Percentiles rank a stretch among this genome's conserved stretches.
Conservation (phyloP, 2,113 vertebrate species). For the Halcyon senegalensis region DNA sequence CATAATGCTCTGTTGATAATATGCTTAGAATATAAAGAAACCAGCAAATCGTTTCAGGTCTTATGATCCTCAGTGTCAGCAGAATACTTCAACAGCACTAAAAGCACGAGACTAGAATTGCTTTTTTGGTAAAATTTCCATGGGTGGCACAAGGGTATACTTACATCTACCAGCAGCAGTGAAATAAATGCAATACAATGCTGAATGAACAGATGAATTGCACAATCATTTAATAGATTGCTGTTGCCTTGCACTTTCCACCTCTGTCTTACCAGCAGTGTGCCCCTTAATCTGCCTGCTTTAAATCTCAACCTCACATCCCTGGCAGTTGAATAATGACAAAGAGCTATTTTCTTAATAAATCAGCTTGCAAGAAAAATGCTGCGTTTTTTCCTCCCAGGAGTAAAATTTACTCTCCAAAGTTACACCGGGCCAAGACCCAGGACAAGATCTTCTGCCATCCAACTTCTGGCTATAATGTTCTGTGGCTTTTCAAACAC, state of each 20-base stretch:
- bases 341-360: slow-evolving; percentile 8
- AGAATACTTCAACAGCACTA: background rate
- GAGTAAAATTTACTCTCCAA: slow-evolving; percentile 13
- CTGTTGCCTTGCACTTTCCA: slow-evolving; percentile 35
- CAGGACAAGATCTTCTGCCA: background rate
- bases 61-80: background rate
- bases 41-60: background rate
- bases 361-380: slow-evolving; percentile 24
- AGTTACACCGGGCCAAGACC: background rate
- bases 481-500: background rate
- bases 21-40: background rate
- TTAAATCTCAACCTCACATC: slow-evolving; percentile 21
- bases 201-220: background rate
- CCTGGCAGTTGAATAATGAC: background rate
- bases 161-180: background rate
- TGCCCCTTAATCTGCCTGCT: background rate
- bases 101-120: background rate
- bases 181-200: background rate
- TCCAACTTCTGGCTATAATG: background rate
- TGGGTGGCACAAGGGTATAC: background rate
- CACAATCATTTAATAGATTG: background rate
- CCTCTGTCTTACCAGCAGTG: slow-evolving; percentile 11
- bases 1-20: background rate
- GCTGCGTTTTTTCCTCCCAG: background rate
- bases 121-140: background rate